phyloP scores from a whole-genome alignment of 2,888 invertebrate genomes.

The Netelia melanura region DNA sequence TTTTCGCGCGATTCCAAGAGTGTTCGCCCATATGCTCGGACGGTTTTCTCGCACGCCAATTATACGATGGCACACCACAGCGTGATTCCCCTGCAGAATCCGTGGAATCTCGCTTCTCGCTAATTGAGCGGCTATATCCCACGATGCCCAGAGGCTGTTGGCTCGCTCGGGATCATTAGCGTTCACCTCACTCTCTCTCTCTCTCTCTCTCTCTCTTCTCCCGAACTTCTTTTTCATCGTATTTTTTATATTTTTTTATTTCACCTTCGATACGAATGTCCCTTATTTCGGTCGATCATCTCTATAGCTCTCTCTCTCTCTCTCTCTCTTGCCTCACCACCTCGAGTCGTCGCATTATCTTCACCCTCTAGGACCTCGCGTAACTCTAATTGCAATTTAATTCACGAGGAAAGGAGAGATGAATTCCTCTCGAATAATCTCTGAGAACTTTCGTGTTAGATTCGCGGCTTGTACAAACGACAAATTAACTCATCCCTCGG shows the following conservation, averaged over 20 bases:
- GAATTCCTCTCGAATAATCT: slow-evolving; percentile 53
- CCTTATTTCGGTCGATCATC: slow-evolving; percentile 48
- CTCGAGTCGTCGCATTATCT: slow-evolving; percentile 37
- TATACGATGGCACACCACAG: slow-evolving; percentile 61
- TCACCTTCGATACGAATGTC: slow-evolving; percentile 38
- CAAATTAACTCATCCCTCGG: slow-evolving; percentile 27
- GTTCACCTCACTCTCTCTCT: slow-evolving; percentile 52
- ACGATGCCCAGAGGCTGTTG: slow-evolving; percentile 56
- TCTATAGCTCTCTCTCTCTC: too few relatives aligned
- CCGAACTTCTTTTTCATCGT: slow-evolving; percentile 9
- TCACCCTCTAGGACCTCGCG: slow-evolving; percentile 29
- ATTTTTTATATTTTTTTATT: slow-evolving; percentile 47
- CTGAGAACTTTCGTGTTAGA: slow-evolving; percentile 55
- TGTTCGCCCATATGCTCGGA: slow-evolving; percentile 10
- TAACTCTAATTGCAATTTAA: slow-evolving; percentile 67
- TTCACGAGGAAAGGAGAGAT: slow-evolving; percentile 31
- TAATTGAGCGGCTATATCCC: slow-evolving; percentile 71
- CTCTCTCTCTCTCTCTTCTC: slow-evolving; percentile 29
- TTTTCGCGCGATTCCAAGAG: slow-evolving; percentile 20
- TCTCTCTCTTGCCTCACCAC: neutral
- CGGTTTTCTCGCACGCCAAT: slow-evolving; percentile 66
- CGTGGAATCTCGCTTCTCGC: slow-evolving; percentile 69
- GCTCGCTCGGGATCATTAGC: slow-evolving; percentile 64
- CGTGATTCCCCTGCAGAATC: slow-evolving; percentile 70
- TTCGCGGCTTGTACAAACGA: slow-evolving; percentile 9